Conservation (phyloP, 1,140 invertebrate genomes). For the Brachystomella parvula region DNA sequence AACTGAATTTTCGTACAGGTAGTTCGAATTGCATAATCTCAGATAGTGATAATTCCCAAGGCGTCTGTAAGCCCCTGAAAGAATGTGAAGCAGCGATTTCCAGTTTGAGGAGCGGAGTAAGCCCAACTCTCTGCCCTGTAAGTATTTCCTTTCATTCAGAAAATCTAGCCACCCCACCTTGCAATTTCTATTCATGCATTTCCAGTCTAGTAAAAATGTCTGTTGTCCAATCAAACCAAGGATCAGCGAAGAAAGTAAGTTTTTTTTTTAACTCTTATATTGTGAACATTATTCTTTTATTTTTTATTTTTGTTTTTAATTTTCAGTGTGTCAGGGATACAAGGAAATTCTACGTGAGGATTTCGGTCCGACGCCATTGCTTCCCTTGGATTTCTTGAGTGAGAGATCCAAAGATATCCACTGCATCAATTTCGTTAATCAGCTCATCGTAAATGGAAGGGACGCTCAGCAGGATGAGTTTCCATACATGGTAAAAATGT, state of each 20-base stretch:
- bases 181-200: neutral
- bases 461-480: conserved; percentile 1
- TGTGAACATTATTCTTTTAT: neutral
- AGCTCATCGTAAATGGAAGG: conserved; percentile 20
- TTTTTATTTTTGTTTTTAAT: neutral
- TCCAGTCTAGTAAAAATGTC: neutral
- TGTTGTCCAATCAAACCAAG: neutral
- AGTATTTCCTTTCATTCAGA: neutral
- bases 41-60: neutral
- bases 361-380: neutral
- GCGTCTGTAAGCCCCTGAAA: neutral
- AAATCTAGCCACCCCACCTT: neutral
- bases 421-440: neutral
- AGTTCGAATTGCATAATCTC: neutral
- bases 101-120: neutral
- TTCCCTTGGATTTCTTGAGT: neutral
- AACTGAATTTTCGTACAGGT: neutral
- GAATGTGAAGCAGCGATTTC: neutral
- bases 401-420: neutral
- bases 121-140: neutral
- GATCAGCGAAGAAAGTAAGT: conserved; percentile 7
- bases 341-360: neutral
- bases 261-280: neutral
- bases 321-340: conserved; percentile 6
- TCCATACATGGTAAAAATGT: neutral